A percentile compares a stretch with the other conserved stretches of the same genome.
These are phyloP conservation scores for Xestoiulus laeticollis DNA, from an alignment of 2,888 invertebrate species.

Conservation along the genomic window DNA sequence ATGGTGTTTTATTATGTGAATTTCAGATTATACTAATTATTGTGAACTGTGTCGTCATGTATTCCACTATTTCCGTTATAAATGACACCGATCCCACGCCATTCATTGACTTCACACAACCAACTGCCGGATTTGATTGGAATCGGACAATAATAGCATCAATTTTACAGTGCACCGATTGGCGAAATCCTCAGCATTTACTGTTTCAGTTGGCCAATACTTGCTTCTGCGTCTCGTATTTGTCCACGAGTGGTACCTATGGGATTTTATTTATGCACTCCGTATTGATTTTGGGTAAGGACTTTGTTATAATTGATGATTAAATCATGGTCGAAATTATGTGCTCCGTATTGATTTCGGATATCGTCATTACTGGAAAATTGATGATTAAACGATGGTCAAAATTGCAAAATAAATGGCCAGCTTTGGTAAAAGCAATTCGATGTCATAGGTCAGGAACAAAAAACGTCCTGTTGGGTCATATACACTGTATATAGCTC, in stretches of 20 bases:
- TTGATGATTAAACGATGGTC: no score
- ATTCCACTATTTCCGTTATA: not conserved
- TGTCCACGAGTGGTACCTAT: conserved; percentile 79
- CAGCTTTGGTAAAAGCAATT: no score
- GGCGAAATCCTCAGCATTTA: conserved; percentile 79
- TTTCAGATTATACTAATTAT: not conserved
- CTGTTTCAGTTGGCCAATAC: conserved; percentile 80
- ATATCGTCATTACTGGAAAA: no score
- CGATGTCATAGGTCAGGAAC: no score
- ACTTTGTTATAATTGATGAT: conserved; percentile 28
- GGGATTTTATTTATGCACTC: conserved; percentile 85
- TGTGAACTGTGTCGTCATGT: not conserved
- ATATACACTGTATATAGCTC: no score
- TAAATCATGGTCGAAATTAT: no score
- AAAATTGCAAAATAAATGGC: no score
- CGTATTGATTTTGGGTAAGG: conserved; percentile 78
- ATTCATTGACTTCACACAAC: not conserved
- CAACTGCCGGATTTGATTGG: not conserved
- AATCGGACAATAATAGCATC: conserved; percentile 23
- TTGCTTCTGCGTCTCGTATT: conserved; percentile 80
- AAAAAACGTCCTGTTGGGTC: no score
- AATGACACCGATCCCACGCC: not conserved
- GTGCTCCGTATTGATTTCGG: no score
- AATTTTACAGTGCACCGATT: conserved; percentile 70
- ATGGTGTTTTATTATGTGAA: not conserved